These are phyloP conservation scores for Mugil cephalus DNA, from an alignment of 2,113 vertebrate genomes.

Conservation along the genomic window DNA sequence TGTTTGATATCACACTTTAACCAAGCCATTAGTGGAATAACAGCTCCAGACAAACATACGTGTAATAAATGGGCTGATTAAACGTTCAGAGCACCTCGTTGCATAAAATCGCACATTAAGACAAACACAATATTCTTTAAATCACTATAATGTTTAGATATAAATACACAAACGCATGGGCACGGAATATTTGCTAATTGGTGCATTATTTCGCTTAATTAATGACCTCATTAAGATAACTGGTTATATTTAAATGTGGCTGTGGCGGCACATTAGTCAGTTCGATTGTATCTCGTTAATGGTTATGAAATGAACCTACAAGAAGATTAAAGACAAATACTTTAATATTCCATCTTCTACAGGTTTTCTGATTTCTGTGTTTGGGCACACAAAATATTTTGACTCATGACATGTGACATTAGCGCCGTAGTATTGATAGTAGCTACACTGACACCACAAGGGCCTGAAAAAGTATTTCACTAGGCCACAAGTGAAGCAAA, in stretches of 20 bases:
- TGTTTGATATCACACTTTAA: not conserved
- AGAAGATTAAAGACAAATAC: not conserved
- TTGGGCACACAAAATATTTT: not conserved
- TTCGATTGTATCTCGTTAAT: slow-evolving; percentile 34
- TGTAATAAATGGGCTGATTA: not conserved
- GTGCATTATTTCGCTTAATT: slow-evolving; percentile 38
- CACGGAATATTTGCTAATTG: slow-evolving; percentile 8
- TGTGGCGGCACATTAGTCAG: slow-evolving; percentile 39
- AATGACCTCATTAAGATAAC: slow-evolving; percentile 46
- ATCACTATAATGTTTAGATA: not conserved
- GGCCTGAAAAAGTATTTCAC: too few species aligned
- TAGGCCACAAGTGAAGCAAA: too few species aligned
- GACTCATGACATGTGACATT: too few species aligned
- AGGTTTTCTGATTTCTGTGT: slow-evolving; percentile 5
- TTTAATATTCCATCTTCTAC: too few species aligned
- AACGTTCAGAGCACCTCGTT: not conserved
- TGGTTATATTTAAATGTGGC: slow-evolving; percentile 21
- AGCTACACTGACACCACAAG: too few species aligned
- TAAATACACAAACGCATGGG: slow-evolving; percentile 1
- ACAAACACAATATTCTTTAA: not conserved
- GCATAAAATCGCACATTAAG: slow-evolving; percentile 5
- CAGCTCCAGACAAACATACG: not conserved
- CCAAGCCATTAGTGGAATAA: not conserved
- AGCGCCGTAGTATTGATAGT: too few species aligned
- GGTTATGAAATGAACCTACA: slow-evolving; percentile 26